Conservation (phyloP, 2,888 invertebrate species). For the Polia nebulosa region DNA sequence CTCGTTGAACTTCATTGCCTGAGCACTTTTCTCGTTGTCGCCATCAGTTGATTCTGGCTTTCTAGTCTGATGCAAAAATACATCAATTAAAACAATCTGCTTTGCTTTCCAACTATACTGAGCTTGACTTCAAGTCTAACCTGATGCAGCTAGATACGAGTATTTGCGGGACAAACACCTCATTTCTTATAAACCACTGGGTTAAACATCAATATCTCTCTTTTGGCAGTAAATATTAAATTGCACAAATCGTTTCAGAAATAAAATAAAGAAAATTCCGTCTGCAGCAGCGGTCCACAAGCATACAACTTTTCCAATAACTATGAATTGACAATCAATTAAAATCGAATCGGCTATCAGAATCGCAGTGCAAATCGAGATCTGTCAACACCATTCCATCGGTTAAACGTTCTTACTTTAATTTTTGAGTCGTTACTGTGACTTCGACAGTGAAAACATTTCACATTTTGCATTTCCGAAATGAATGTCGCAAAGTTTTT, state of each 20-base stretch:
- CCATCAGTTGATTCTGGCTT: neutral
- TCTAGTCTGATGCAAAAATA: too few species aligned
- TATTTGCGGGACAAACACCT: too few species aligned
- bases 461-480: slow-evolving; percentile 32
- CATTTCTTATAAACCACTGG: too few species aligned
- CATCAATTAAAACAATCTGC: too few species aligned
- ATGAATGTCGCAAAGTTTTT: slow-evolving; percentile 27
- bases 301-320: slow-evolving; percentile 22
- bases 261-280: neutral
- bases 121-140: too few species aligned
- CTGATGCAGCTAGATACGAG: too few species aligned
- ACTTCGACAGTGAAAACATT: slow-evolving; percentile 9
- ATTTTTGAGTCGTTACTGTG: slow-evolving; percentile 44
- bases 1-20: neutral
- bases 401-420: slow-evolving; percentile 22
- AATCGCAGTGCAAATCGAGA: slow-evolving; percentile 49
- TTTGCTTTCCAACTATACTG: too few species aligned
- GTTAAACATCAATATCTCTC: too few species aligned
- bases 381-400: slow-evolving; percentile 50
- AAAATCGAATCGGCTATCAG: slow-evolving; percentile 40
- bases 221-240: neutral
- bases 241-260: neutral
- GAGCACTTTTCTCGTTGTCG: neutral
- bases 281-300: neutral
- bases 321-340: slow-evolving; percentile 38